These are phyloP conservation scores for Smittia sp. DNA, from an alignment of 2,888 invertebrate genomes.

Conservation along the genomic window DNA sequence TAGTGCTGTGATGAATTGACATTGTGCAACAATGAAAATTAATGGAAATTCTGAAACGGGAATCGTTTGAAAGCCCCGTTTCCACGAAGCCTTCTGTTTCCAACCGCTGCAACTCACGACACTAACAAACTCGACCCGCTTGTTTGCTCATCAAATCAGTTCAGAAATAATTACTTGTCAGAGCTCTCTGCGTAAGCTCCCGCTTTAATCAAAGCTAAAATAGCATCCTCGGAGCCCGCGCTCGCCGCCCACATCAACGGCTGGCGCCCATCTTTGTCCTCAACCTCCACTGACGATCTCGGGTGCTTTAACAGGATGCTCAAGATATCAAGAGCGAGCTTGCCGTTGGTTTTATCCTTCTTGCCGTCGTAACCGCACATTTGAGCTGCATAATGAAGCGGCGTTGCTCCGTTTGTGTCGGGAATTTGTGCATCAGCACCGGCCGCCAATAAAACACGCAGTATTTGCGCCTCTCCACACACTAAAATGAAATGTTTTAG, in stretches of 20 bases:
- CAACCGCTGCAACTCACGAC: too few relatives aligned
- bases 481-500: constrained; percentile 58
- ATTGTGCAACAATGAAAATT: neutral
- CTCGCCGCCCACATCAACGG: constrained; percentile 97
- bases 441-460: constrained; percentile 77
- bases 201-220: constrained; percentile 81
- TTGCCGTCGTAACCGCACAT: constrained; percentile 79
- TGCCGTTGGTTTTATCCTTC: constrained; percentile 48
- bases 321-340: constrained; percentile 59
- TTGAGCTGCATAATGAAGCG: constrained; percentile 95
- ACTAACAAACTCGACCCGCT: too few relatives aligned
- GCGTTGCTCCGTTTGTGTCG: constrained; percentile 92
- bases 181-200: constrained; percentile 78
- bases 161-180: constrained; percentile 61
- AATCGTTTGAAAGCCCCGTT: too few relatives aligned
- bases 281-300: constrained; percentile 77
- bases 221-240: constrained; percentile 90
- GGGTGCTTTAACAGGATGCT: constrained; percentile 76
- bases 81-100: too few relatives aligned
- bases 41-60: too few relatives aligned
- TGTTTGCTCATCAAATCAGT: too few relatives aligned
- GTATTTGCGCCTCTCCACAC: constrained; percentile 87
- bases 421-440: constrained; percentile 85
- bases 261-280: constrained; percentile 89
- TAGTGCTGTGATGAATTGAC: neutral